A percentile compares a stretch with the other conserved stretches of the same genome.
Evolutionary conservation across 1,140 invertebrate species (phyloP).

Genomic region (Drosophila malerkotliana): DNA sequence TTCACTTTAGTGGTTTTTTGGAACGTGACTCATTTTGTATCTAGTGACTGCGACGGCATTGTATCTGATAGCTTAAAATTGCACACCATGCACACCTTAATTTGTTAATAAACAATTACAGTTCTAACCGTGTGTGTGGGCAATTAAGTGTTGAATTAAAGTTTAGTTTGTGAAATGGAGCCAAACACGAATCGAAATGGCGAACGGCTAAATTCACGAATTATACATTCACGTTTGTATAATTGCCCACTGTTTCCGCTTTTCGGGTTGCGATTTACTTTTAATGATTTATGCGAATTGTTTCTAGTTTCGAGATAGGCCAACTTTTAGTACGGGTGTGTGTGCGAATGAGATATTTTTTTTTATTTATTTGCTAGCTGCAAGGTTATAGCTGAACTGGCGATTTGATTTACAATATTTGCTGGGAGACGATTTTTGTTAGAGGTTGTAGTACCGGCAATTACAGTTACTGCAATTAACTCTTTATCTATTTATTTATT

Average conservation of each 20-base stretch:
- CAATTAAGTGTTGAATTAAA: slow-evolving; percentile 59
- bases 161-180: slow-evolving; percentile 33
- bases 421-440: slow-evolving; percentile 26
- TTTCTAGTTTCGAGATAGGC: slow-evolving; percentile 33
- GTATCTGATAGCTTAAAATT: slow-evolving; percentile 13
- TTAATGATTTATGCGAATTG: slow-evolving; percentile 48
- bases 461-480: slow-evolving; percentile 39
- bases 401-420: slow-evolving; percentile 65
- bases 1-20: slow-evolving; percentile 22
- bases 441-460: slow-evolving; percentile 1
- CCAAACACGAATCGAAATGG: slow-evolving; percentile 11
- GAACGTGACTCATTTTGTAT: slow-evolving; percentile 52
- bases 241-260: slow-evolving; percentile 66
- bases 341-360: slow-evolving; percentile 13
- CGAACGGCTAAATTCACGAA: slow-evolving; percentile 25
- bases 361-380: slow-evolving; percentile 15
- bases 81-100: slow-evolving; percentile 48
- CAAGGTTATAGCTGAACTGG: slow-evolving; percentile 24
- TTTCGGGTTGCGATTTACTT: slow-evolving; percentile 22
- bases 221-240: slow-evolving; percentile 44
- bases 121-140: slow-evolving; percentile 34
- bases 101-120: slow-evolving; percentile 70
- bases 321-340: slow-evolving; percentile 12
- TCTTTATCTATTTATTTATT: slow-evolving; percentile 42
- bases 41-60: slow-evolving; percentile 6